These are phyloP conservation scores for Drosophila teissieri DNA, from an alignment of 1,140 invertebrate species.

Conservation along the genomic window DNA sequence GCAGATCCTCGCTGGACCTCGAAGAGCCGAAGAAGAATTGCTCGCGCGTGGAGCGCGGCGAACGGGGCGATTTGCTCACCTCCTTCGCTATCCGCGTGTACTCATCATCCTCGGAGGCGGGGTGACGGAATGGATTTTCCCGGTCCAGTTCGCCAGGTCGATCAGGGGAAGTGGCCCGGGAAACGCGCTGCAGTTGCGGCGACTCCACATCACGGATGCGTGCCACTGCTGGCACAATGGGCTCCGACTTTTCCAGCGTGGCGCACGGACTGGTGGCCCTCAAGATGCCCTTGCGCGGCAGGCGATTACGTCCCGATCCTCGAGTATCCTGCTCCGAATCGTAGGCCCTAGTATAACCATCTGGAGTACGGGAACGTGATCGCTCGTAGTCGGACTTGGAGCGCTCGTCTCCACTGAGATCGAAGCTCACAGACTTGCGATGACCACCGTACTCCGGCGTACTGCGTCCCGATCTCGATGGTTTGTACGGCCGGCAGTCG, in stretches of 20 bases:
- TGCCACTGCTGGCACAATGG: slow-evolving; percentile 74
- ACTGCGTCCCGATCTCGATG: slow-evolving; percentile 70
- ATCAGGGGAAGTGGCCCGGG: slow-evolving; percentile 67
- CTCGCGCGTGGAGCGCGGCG: slow-evolving; percentile 56
- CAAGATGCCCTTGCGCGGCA: slow-evolving; percentile 78
- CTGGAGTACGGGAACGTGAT: slow-evolving; percentile 72
- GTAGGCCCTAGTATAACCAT: slow-evolving; percentile 65
- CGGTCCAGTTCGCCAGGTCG: slow-evolving; percentile 68
- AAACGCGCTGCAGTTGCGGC: slow-evolving; percentile 63
- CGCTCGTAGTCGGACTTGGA: slow-evolving; percentile 79
- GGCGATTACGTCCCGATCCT: slow-evolving; percentile 26
- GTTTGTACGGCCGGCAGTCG: slow-evolving; percentile 66
- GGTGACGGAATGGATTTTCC: slow-evolving; percentile 80
- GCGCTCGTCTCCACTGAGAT: slow-evolving; percentile 81
- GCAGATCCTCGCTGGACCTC: slow-evolving; percentile 74
- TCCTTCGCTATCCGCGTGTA: slow-evolving; percentile 77
- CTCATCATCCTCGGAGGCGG: slow-evolving; percentile 56
- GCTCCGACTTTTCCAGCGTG: slow-evolving; percentile 59
- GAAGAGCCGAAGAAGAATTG: slow-evolving; percentile 75
- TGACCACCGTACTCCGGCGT: slow-evolving; percentile 73
- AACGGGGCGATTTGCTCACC: slow-evolving; percentile 68
- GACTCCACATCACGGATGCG: slow-evolving; percentile 77
- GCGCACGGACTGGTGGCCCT: slow-evolving; percentile 75
- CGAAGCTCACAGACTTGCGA: slow-evolving; percentile 83
- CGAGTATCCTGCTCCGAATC: slow-evolving; percentile 81